Evolutionary conservation across 1,140 invertebrate species (phyloP), one percentile per base, ranked within the genome.

Genomic region (Drosophila mojavensis): DNA sequence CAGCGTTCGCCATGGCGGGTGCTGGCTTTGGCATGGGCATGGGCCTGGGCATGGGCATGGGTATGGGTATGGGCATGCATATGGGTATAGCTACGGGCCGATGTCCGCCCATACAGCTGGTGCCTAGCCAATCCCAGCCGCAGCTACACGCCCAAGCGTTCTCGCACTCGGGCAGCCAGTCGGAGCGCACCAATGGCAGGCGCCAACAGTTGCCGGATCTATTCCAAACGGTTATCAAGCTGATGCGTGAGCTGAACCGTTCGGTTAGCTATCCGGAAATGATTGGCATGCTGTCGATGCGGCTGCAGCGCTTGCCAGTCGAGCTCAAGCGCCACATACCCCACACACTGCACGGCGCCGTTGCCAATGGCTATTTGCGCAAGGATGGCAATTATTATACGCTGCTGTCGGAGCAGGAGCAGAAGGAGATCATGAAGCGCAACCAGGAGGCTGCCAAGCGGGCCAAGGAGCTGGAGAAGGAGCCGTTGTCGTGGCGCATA

Each of bases 191-290:
- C 33, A 59, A 9, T 2, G 20, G n/a, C 36, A 68, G 62, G 3
- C 78, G 71, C 10, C 68, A 77, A 17, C 79, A 78, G n/a, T 41
- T 74, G 17, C 69, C 83, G 24, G 79, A 88, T 59, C 48, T 89
- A 0, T 83, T 83, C 20, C 45, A 48, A 2, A 66, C 69, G 0
- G 76, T 89, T 1, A 20, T 86, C 5, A 39, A 60, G 0, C 39
- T 88, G 9, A 77, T 86, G 69, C 59, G 55, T 0, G 83, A 83
- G 4, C 54, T 74, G 0, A 62, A 55, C n/a, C 84, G 83, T 3
- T 70, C 83, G 5, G 73, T 86, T 3, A 89, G 84, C 63, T 86
- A 86, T 77, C 83, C 76, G n/a, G 83, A 86, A 36, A 77, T 86
- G 13, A 79, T 86, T 7, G 75, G 47, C 7, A 62, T 48, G 11